Evolutionary conservation across 2,888 invertebrate genomes (phyloP).

Genomic region (Torymus texanus): DNA sequence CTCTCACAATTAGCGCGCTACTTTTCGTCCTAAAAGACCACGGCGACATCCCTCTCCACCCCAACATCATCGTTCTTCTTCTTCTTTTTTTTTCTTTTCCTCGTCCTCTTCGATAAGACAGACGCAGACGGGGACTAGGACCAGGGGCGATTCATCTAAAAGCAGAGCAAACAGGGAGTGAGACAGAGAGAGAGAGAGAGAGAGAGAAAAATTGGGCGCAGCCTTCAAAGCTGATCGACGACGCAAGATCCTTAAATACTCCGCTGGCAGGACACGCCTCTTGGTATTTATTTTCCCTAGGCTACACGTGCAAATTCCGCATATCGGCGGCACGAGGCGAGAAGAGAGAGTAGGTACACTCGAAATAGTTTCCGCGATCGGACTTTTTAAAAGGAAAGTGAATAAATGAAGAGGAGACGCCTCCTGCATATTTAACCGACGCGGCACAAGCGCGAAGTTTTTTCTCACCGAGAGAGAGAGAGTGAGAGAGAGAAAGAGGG

Average conservation of each 20-base stretch:
- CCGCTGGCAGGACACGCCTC: neutral
- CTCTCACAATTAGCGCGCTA: conserved; percentile 18
- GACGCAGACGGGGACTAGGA: neutral
- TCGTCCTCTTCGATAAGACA: conserved; percentile 15
- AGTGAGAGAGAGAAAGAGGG: no score
- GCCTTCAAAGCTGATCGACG: conserved; percentile 38
- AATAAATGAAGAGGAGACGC: conserved; percentile 38
- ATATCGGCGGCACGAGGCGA: conserved; percentile 9
- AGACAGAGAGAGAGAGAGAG: no score
- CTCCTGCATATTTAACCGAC: conserved; percentile 36
- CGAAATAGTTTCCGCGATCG: conserved; percentile 25
- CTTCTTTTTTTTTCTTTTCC: neutral
- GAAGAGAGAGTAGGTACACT: conserved; percentile 2
- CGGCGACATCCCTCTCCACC: neutral
- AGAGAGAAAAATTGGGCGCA: conserved; percentile 22
- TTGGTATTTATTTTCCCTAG: conserved; percentile 16
- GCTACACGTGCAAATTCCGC: neutral
- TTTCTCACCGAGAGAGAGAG: no score
- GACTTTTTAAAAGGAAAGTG: neutral
- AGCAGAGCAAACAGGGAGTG: conserved; percentile 43
- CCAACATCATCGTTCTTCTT: neutral
- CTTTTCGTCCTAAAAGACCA: neutral
- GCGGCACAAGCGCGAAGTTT: no score
- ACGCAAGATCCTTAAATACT: conserved; percentile 39
- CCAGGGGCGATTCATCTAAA: conserved; percentile 27